Evolutionary conservation across 1,140 invertebrate species (phyloP).

Genomic region (Brachionus rotundiformis): DNA sequence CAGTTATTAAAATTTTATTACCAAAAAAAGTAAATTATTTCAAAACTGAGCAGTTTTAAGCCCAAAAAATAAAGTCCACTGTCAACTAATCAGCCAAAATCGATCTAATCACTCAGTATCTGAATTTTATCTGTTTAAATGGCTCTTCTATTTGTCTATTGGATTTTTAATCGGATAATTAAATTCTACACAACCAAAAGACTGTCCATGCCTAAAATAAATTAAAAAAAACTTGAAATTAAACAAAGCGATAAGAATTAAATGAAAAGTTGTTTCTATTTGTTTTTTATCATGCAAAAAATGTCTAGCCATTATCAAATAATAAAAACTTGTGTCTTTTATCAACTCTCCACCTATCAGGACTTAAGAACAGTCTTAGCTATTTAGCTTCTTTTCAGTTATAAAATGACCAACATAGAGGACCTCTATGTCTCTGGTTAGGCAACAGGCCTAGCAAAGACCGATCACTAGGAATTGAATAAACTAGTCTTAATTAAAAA

Average conservation of each 20-base stretch:
- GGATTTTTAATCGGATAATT: conserved; percentile 11
- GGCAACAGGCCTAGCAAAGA: no score
- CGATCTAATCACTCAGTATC: neutral
- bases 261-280: no score
- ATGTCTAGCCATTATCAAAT: neutral
- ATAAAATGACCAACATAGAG: no score
- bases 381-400: no score
- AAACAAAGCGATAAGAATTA: neutral
- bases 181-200: neutral
- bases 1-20: neutral
- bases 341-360: neutral
- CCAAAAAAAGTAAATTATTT: neutral
- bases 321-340: neutral
- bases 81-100: neutral
- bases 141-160: neutral
- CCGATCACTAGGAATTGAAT: no score
- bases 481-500: no score
- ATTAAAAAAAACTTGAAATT: neutral
- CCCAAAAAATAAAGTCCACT: neutral
- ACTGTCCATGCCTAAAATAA: neutral
- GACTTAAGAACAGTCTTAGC: neutral
- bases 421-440: no score
- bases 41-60: no score
- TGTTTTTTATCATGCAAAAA: conserved; percentile 15
- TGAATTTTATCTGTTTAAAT: neutral